phyloP scores from a whole-genome alignment of 2,888 invertebrate species.

The Ellobium chinense region DNA sequence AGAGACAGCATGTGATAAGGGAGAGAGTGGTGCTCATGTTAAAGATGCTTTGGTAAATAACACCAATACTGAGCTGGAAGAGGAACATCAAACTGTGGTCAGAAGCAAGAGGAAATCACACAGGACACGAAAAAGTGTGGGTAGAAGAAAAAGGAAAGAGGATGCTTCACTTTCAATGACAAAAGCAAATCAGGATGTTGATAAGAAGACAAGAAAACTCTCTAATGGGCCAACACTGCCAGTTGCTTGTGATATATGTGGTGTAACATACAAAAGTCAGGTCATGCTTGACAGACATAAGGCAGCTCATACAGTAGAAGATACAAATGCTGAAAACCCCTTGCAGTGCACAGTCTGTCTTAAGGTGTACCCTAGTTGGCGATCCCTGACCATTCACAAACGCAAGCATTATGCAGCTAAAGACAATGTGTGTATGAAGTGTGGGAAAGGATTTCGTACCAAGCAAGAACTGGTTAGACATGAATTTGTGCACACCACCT shows the following conservation, averaged over 20 bases:
- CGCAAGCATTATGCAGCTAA: conserved; percentile 15
- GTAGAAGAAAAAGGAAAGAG: neutral
- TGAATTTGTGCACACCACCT: conserved; percentile 14
- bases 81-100: too few species aligned
- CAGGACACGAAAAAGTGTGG: neutral
- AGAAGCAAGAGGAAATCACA: too few species aligned
- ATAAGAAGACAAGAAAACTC: too few species aligned
- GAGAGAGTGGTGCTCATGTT: neutral
- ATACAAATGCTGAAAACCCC: neutral
- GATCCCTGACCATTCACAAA: conserved; percentile 7
- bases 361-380: conserved; percentile 1
- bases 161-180: neutral
- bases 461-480: conserved; percentile 17
- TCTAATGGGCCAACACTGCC: neutral
- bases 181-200: too few species aligned
- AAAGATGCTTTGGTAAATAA: neutral
- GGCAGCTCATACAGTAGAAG: neutral
- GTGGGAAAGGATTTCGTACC: conserved; percentile 17
- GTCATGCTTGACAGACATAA: conserved; percentile 7
- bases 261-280: neutral
- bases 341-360: conserved; percentile 1
- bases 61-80: too few species aligned
- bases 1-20: neutral
- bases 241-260: neutral
- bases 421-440: conserved; percentile 10